Evolutionary conservation across 2,113 vertebrate species (phyloP), one percentile per base, ranked within the genome.

Genomic region (Ivindomyrus marchei): DNA sequence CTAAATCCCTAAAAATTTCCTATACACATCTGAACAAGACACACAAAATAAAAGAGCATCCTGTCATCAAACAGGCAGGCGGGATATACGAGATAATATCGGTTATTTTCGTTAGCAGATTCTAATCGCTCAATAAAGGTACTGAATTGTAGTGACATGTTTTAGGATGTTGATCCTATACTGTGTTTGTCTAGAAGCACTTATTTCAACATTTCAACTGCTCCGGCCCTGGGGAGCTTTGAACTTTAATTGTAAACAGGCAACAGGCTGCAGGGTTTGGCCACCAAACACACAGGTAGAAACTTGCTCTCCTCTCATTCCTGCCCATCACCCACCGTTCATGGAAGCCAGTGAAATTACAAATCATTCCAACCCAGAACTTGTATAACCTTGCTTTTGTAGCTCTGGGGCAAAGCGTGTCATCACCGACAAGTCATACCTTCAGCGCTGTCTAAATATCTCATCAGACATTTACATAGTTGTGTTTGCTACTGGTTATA

Each of bases 151-250:
- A 92, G 93, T 90, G 47, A 88, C 66, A 31, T 39, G 84, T 90
- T 92, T 89, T 91, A 88, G 84, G 89, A 87, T 80, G 89, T 36
- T 90, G 90, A 88, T 91, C 92, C 94, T 92, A 88, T 91, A 92
- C 93, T 91, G 91, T 89, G 89, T 77, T 89, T 84, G 49, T 77
- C 47, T 24, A 17, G 21, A 58, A 52, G 49, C 49, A 46, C 47
- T 52, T 87, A 11, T 87, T 52, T 87, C 31, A 36, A 19, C 49
- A 62, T 27, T 36, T 74, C 77, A 46, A 24, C 89, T 36, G 9
- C 80, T 90, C 21, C 47, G 90, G 50, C 90, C 62, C 46, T n/a
- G 88, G 70, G 36, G 70, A 27, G 21, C 50, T n/a, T 89, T 58
- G 66, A 39, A 47, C 47, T 39, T 27, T 52, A 21, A n/a, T 31